These are phyloP conservation scores for Osmerus eperlanus DNA, from an alignment of 2,113 vertebrate species.

Conservation along the genomic window DNA sequence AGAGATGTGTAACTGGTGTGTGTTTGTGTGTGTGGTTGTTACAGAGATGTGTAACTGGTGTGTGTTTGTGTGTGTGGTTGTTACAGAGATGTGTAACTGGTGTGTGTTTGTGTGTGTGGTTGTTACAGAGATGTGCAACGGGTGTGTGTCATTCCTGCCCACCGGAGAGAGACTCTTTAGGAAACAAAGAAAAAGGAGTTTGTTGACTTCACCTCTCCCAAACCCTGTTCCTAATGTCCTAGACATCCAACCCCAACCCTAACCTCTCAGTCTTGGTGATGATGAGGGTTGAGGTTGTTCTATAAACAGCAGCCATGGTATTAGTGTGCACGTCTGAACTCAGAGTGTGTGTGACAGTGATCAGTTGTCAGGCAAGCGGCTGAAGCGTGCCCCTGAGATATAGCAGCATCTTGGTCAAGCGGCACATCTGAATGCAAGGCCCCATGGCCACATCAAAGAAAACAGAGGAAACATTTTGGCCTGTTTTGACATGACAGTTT, in stretches of 20 bases:
- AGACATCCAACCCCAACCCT: too few relatives aligned
- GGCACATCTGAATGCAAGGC: conserved; percentile 82
- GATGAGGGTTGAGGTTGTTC: neutral
- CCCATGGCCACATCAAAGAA: conserved; percentile 75
- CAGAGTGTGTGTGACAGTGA: conserved; percentile 4
- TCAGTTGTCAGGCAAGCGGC: conserved; percentile 41
- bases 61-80: neutral
- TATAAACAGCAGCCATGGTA: neutral
- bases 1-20: neutral
- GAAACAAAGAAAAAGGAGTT: too few relatives aligned
- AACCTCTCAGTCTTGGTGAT: too few relatives aligned
- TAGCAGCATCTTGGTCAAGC: conserved; percentile 87
- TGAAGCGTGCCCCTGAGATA: conserved; percentile 79
- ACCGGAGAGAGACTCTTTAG: too few relatives aligned
- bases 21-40: too few relatives aligned
- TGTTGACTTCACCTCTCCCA: too few relatives aligned
- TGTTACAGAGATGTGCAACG: neutral
- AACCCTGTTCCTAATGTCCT: too few relatives aligned
- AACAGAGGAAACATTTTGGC: conserved; percentile 76
- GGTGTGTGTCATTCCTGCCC: neutral
- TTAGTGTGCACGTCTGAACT: neutral
- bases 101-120: conserved; percentile 25
- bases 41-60: neutral
- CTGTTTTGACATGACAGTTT: conserved; percentile 91
- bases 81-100: too few relatives aligned